Percentiles rank a stretch among this genome's conserved stretches.
phyloP scores from a whole-genome alignment of 2,888 invertebrate species.

The Tetanocera ferruginea region DNA sequence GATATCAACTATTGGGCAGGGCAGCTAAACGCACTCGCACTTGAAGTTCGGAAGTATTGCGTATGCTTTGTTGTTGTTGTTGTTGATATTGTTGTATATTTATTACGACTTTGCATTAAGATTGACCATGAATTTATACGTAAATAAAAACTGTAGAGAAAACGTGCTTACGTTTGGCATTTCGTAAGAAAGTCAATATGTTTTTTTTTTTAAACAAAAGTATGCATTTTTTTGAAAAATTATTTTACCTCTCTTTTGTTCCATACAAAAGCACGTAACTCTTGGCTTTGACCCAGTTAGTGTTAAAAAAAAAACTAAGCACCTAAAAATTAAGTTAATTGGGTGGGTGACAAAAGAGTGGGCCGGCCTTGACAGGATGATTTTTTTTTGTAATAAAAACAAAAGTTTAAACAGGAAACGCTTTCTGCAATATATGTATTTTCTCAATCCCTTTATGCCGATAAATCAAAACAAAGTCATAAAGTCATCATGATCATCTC shows the following conservation, averaged over 20 bases:
- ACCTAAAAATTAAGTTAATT: background rate
- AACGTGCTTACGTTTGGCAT: conserved; percentile 53
- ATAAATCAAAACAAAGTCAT: no score
- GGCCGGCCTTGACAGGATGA: no score
- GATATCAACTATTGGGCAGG: background rate
- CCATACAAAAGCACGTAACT: conserved; percentile 47
- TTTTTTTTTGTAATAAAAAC: no score
- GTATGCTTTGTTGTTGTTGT: background rate
- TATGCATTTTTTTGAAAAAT: conserved; percentile 21
- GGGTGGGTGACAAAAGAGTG: no score
- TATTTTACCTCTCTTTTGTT: conserved; percentile 47
- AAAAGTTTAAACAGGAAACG: no score
- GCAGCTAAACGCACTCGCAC: background rate
- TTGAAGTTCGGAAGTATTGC: background rate
- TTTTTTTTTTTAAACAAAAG: conserved; percentile 24
- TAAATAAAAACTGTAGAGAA: conserved; percentile 37
- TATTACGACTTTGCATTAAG: conserved; percentile 1
- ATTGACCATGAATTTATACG: conserved; percentile 58
- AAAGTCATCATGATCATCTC: no score
- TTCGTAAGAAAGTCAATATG: conserved; percentile 60
- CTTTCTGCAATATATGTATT: no score
- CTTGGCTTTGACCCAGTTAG: conserved; percentile 60
- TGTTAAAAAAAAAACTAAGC: conserved; percentile 29
- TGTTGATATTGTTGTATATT: background rate
- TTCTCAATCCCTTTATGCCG: no score